Evolutionary conservation across 2,113 vertebrate genomes (phyloP).

Genomic region (Vimba vimba): DNA sequence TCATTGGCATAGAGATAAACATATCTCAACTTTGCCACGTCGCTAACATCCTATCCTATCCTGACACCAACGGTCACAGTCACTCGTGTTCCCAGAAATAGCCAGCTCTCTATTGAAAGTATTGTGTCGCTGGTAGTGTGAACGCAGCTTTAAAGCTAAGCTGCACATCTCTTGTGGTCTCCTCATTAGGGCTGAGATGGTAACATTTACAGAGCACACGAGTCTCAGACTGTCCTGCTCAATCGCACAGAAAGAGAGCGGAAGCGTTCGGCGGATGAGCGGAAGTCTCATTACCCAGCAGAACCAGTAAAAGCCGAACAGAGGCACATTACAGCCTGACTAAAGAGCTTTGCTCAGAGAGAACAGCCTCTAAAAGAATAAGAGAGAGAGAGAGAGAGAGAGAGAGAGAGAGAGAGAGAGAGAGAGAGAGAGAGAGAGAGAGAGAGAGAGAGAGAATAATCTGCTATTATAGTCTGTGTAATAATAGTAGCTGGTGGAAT

Average conservation of each 20-base stretch:
- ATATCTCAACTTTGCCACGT: too few species aligned
- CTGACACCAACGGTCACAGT: too few species aligned
- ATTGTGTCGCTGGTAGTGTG: too few species aligned
- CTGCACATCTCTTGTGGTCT: background rate
- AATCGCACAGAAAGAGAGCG: background rate
- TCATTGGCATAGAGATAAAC: too few species aligned
- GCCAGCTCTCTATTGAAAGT: too few species aligned
- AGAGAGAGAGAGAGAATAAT: conserved; percentile 13
- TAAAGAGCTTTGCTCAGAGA: conserved; percentile 41
- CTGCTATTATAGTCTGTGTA: conserved; percentile 43
- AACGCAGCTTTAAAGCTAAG: background rate
- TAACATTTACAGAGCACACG: background rate
- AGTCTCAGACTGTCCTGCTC: background rate
- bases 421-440: background rate
- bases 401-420: background rate
- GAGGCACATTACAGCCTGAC: conserved; percentile 17
- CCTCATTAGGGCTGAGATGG: background rate
- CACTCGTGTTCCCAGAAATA: too few species aligned
- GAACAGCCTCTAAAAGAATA: conserved; percentile 41
- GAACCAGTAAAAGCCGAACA: conserved; percentile 2
- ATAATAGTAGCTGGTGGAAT: conserved; percentile 39
- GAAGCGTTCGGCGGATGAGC: background rate
- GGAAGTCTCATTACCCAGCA: conserved; percentile 29
- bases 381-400: background rate
- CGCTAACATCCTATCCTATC: too few species aligned